These are phyloP conservation scores for Lateolabrax maculatus DNA, from an alignment of 2,797 vertebrate genomes.

Conservation along the genomic window DNA sequence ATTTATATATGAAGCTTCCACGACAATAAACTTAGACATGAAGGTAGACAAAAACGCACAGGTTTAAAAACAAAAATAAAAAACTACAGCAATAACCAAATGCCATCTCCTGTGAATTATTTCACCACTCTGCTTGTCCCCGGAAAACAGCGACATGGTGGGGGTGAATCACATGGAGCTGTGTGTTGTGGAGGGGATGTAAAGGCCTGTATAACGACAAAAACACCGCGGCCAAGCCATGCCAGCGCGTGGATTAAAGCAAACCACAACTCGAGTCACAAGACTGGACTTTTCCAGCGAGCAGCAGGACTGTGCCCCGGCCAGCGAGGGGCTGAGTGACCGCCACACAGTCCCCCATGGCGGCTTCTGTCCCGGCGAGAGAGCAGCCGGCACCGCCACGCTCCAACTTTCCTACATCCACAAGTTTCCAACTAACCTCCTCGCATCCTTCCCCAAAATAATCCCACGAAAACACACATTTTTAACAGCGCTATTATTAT, in stretches of 20 bases:
- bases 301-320: conserved; percentile 21
- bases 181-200: neutral
- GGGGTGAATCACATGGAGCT: neutral
- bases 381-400: conserved; percentile 36
- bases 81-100: conserved; percentile 16
- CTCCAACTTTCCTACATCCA: conserved; percentile 67
- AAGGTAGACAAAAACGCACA: conserved; percentile 3
- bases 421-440: conserved; percentile 59
- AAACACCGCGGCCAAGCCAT: neutral
- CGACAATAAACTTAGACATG: conserved; percentile 11
- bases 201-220: neutral
- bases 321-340: conserved; percentile 31
- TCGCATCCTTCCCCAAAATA: neutral
- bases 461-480: neutral
- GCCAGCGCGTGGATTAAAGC: conserved; percentile 16
- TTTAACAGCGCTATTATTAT: conserved; percentile 7
- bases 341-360: conserved; percentile 42
- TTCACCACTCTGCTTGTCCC: conserved; percentile 19
- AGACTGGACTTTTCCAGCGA: conserved; percentile 35
- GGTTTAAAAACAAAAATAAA: no score
- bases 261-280: conserved; percentile 44
- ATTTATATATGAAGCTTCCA: conserved; percentile 33
- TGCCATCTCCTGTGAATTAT: conserved; percentile 47
- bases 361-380: conserved; percentile 50
- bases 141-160: conserved; percentile 31